phyloP scores from a whole-genome alignment of 2,888 invertebrate species.

The Cartodere bifasciata region DNA sequence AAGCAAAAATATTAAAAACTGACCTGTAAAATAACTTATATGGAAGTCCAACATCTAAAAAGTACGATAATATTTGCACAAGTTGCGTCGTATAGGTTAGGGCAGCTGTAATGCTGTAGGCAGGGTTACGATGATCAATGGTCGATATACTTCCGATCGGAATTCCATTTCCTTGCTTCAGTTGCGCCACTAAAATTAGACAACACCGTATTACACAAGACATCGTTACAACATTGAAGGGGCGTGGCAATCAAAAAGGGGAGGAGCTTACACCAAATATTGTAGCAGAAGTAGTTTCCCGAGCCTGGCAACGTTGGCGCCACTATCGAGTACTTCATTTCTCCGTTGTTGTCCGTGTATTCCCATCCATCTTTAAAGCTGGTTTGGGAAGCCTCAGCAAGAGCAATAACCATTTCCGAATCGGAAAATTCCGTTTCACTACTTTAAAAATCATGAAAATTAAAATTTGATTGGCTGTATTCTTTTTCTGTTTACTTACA shows the following conservation, averaged over 20 bases:
- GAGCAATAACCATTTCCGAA: conserved; percentile 27
- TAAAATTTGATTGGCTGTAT: conserved; percentile 1
- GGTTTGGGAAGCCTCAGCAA: conserved; percentile 63
- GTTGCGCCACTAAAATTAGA: conserved; percentile 38
- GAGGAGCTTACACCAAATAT: conserved; percentile 52
- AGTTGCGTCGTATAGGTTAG: conserved; percentile 80
- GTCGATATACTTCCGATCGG: conserved; percentile 39
- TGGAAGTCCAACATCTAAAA: conserved; percentile 71
- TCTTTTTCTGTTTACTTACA: conserved; percentile 27
- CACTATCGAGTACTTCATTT: conserved; percentile 63
- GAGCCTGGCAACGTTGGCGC: conserved; percentile 74
- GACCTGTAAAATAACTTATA: conserved; percentile 57
- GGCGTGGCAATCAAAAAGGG: background rate
- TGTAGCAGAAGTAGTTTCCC: conserved; percentile 71
- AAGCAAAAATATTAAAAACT: background rate
- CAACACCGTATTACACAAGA: too few relatives aligned
- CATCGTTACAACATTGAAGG: too few relatives aligned
- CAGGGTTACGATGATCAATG: conserved; percentile 48
- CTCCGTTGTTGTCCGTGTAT: conserved; percentile 53
- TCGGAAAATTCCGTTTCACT: conserved; percentile 27
- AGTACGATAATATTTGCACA: conserved; percentile 67
- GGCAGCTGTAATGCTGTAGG: conserved; percentile 65
- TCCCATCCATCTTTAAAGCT: conserved; percentile 73
- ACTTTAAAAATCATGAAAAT: background rate
- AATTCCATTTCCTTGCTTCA: too few relatives aligned